Evolutionary conservation across 2,113 vertebrate species (phyloP).

Genomic region (Sciurus niger): DNA sequence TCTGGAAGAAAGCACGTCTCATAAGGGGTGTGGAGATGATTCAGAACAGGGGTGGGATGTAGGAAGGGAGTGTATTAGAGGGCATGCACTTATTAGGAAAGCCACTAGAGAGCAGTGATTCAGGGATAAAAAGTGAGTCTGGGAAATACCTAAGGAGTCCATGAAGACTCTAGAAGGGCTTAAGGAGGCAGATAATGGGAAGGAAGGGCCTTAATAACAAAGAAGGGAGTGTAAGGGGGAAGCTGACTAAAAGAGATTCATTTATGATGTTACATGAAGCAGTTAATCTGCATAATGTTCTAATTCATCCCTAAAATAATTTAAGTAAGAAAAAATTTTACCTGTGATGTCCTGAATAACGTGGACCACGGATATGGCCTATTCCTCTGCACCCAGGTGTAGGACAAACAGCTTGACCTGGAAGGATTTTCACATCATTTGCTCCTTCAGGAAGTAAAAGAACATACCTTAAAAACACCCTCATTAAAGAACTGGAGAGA

Average conservation of each 20-base stretch:
- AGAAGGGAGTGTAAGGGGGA: not conserved
- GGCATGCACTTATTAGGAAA: accelerated
- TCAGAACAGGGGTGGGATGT: not conserved
- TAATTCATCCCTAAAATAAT: not conserved
- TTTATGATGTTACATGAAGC: not conserved
- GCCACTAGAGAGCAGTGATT: not conserved
- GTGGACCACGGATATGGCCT: conserved; percentile 86
- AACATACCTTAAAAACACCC: conserved; percentile 60
- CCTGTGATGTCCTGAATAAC: conserved; percentile 88
- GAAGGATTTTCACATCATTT: conserved; percentile 64
- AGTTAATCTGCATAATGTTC: not conserved
- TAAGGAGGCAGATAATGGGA: not conserved
- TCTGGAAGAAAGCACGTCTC: not conserved
- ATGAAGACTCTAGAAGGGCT: not conserved
- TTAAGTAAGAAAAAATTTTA: conserved; percentile 64
- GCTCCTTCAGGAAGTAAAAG: conserved; percentile 77
- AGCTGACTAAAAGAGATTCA: not conserved
- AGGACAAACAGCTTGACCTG: conserved; percentile 85
- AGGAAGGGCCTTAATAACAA: too few relatives aligned
- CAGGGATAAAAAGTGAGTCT: accelerated
- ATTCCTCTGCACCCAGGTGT: conserved; percentile 86
- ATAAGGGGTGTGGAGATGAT: not conserved
- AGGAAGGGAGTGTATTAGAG: not conserved
- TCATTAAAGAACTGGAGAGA: conserved; percentile 21
- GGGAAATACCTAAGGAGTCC: too few relatives aligned